phyloP scores from a whole-genome alignment of 2,888 invertebrate genomes.

The Agrilus mali region DNA sequence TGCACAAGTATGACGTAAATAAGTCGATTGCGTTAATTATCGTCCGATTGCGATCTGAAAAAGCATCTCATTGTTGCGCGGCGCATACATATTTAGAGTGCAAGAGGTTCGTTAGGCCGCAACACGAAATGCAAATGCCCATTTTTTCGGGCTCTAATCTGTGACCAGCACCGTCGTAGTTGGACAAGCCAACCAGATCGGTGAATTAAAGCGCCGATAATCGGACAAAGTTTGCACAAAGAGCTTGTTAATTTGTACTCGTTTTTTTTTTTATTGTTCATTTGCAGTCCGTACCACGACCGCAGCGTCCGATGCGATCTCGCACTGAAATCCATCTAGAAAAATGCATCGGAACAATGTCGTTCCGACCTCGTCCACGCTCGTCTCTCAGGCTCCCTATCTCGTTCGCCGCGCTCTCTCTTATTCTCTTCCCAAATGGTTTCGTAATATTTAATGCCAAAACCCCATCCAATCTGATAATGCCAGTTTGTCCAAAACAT shows the following conservation, averaged over 20 bases:
- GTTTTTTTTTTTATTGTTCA: constrained; percentile 12
- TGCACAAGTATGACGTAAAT: too few relatives aligned
- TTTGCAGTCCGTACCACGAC: constrained; percentile 11
- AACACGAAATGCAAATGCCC: constrained; percentile 20
- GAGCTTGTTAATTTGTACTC: constrained; percentile 19
- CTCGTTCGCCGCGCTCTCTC: too few relatives aligned
- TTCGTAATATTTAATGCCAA: too few relatives aligned
- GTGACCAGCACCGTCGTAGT: constrained; percentile 12
- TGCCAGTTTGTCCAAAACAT: too few relatives aligned
- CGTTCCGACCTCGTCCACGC: too few relatives aligned
- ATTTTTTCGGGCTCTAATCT: constrained; percentile 16
- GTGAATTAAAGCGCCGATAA: constrained; percentile 18
- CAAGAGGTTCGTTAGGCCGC: constrained; percentile 13
- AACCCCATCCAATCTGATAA: too few relatives aligned
- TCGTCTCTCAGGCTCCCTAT: too few relatives aligned
- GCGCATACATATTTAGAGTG: constrained; percentile 7
- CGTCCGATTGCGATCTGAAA: too few relatives aligned
- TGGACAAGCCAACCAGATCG: constrained; percentile 13
- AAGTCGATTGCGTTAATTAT: constrained; percentile 6
- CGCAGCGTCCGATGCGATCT: constrained; percentile 14
- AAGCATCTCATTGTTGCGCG: constrained; percentile 7
- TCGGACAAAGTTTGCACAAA: constrained; percentile 20
- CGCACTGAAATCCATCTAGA: constrained; percentile 11
- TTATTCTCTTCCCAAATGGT: too few relatives aligned
- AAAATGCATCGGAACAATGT: neutral